Base-by-base conservation (phyloP, 2,888 invertebrate species). In the Agriopis marginaria region DNA sequence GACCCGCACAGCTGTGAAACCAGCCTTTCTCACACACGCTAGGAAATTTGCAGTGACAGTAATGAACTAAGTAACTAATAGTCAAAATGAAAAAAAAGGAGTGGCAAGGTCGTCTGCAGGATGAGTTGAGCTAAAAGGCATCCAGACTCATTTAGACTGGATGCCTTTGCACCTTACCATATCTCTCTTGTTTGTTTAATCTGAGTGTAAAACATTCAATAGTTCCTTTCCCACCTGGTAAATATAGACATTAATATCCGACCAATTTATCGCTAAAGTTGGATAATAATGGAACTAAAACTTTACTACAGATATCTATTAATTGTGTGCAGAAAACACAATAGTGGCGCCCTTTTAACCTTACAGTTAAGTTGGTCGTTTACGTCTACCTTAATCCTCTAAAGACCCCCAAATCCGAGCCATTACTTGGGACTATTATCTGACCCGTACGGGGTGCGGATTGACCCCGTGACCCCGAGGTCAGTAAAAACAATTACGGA, bases 401-500 rank as follows among this genome's bases (percentile, higher is more conserved):
- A 42, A 58, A 61, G 39, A 65, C 64, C 70, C 63, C 58, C 49
- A 40, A 70, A 66, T 66, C 70, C 49, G 56, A 56, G 66, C 63
- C 70, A 70, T 70, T 70, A 66, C 53, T 56, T 49, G 62, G 58
- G 55, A 45, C 66, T 66, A 66, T 69, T 69, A 69, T 51, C 61
- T 70, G 73, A 72, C 72, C 72, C 72, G 23, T 47, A 68, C 60
- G 75, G 75, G 72, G 69, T 73, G 72, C 51, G 61, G 63, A 69
- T 51, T 53, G 70, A 63, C 62, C 70, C 65, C 54, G 47, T 63
- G 63, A 70, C 69, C 73, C 66, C 68, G 64, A 63, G 63, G 62
- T 64, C 49, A 72, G 73, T 71, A 75, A 75, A 77, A 77, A 77
- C 79, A 79, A 77, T 79, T 76, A 76, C 72, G 65, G 61, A 65